These are phyloP conservation scores for Tricholaema leucomelas DNA, from an alignment of 2,113 vertebrate genomes.

Conservation along the genomic window DNA sequence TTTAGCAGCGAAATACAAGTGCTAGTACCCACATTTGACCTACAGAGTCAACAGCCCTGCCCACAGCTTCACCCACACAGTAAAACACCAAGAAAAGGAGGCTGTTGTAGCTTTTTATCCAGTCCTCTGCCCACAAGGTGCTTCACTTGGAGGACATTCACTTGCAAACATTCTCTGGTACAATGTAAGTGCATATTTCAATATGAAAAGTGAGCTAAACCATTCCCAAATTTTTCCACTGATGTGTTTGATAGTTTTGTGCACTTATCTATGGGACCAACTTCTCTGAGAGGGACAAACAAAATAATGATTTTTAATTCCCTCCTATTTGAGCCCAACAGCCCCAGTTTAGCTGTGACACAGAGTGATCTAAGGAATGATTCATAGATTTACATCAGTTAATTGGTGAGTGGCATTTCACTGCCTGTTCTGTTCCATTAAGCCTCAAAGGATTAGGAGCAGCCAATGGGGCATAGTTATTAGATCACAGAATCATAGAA, in stretches of 20 bases:
- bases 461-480: not conserved
- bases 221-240: accelerated
- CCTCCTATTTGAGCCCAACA: not conserved
- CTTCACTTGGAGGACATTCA: not conserved
- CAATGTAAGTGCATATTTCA: not conserved
- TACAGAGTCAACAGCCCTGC: not conserved
- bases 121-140: not conserved
- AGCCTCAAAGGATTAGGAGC: not conserved
- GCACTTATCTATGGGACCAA: not conserved
- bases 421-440: not conserved
- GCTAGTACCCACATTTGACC: not conserved
- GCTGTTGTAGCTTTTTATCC: not conserved
- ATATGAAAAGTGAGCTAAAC: not conserved
- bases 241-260: not conserved
- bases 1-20: not conserved
- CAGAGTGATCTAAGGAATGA: not conserved
- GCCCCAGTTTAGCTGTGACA: not conserved
- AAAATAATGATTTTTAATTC: not conserved
- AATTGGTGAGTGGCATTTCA: not conserved
- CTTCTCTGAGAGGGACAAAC: not conserved
- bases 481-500: no score
- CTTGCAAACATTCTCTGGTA: not conserved
- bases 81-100: not conserved
- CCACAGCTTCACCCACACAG: not conserved
- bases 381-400: not conserved